These are phyloP conservation scores for Masticophis lateralis DNA, from an alignment of 2,797 vertebrate genomes.

Conservation along the genomic window DNA sequence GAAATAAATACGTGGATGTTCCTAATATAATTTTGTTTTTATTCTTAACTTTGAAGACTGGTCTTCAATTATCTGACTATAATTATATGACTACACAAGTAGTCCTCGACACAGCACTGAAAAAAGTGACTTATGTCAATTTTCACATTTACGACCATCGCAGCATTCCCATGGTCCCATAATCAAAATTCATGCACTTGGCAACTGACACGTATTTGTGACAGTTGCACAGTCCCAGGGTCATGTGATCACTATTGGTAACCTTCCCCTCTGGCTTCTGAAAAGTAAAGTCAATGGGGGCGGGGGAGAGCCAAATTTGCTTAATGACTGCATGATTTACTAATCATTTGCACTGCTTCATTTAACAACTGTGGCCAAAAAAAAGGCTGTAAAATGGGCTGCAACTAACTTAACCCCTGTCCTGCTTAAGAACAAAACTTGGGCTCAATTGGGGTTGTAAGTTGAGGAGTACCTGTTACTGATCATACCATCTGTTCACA, in stretches of 20 bases:
- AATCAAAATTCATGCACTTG: background rate
- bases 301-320: too few species aligned
- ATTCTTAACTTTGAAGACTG: background rate
- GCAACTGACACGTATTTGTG: background rate
- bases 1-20: background rate
- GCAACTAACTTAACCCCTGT: background rate
- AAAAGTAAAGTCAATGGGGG: too few species aligned
- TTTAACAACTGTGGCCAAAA: background rate
- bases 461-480: background rate
- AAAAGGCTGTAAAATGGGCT: background rate
- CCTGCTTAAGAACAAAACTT: background rate
- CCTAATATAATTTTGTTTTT: background rate
- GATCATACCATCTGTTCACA: background rate
- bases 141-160: background rate
- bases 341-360: too few species aligned
- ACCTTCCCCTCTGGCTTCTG: too few species aligned
- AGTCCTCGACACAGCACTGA: background rate
- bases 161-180: background rate
- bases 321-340: too few species aligned
- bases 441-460: background rate
- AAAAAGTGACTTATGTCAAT: background rate
- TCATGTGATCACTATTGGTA: background rate
- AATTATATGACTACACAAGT: background rate
- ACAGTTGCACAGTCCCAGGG: background rate
- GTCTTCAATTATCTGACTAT: background rate